phyloP scores from a whole-genome alignment of 64 coral and sea anemone genomes.

The Stylophora pistillata region DNA sequence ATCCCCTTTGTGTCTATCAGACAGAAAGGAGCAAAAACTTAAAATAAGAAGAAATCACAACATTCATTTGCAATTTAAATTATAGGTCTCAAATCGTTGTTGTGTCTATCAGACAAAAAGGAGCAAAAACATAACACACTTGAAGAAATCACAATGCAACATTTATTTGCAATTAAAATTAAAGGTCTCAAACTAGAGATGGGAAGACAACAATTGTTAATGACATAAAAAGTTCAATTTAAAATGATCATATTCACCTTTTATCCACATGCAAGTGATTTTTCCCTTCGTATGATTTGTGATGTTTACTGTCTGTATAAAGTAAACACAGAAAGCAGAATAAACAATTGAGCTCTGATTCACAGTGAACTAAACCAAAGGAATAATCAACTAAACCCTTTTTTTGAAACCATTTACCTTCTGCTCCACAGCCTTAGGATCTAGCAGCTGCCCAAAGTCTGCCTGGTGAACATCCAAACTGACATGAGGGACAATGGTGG shows the following conservation, averaged over 20 bases:
- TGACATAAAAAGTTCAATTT: background rate
- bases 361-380: too few relatives aligned
- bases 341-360: background rate
- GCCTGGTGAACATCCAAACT: slow-evolving; percentile 86
- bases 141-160: background rate
- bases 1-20: slow-evolving; percentile 85
- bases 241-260: slow-evolving; percentile 33
- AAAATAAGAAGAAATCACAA: background rate
- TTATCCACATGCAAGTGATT: slow-evolving; percentile 91
- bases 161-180: background rate
- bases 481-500: slow-evolving; percentile 77
- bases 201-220: background rate
- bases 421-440: slow-evolving; percentile 80
- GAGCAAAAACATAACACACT: background rate
- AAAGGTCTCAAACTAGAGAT: background rate
- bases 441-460: slow-evolving; percentile 75
- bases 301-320: slow-evolving; percentile 92
- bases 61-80: background rate
- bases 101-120: slow-evolving; percentile 65
- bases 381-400: too few relatives aligned
- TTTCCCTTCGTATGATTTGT: slow-evolving; percentile 98
- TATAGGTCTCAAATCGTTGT: background rate
- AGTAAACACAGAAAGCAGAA: background rate
- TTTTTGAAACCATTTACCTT: slow-evolving; percentile 39
- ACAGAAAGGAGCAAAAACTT: background rate